Evolutionary conservation across 2,888 invertebrate species (phyloP), one percentile per base, ranked within the genome.

Genomic region (Plebejus argus): DNA sequence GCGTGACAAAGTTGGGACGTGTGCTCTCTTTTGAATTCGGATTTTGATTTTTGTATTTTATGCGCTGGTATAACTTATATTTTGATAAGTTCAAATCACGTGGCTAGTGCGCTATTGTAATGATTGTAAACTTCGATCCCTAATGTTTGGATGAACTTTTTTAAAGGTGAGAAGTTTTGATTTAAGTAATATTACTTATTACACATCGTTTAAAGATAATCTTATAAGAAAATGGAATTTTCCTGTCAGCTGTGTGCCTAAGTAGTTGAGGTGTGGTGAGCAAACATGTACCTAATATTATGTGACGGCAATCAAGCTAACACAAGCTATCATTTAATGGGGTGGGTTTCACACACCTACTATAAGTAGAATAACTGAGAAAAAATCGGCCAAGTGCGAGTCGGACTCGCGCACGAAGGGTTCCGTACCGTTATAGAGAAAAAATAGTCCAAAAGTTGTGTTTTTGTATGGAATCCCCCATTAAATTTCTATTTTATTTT

Each of bases 1-100:
- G 89, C 92, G 91, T 87, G 90, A 85, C 87, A 81, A 78, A 81
- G 81, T 84, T 86, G 83, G 82, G 86, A 87, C 88, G 87, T 85
- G 85, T 86, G 61, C 66, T 66, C 66, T 15, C 28, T 33, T 28
- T 66, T 61, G 61, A 23, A 20, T 23, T 20, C 8, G 61, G 20
- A 23, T 23, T 61, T 66, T 28, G 28, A 66, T 12, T 23, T 12
- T 66, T 12, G 1, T 66, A 66, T 28, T 66, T 66, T 33, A 4
- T 66, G 28, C 12, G 12, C 12, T 23, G 3, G 12, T 66, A n/a
- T n/a, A 61, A 10, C 61, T 23, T 61, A 20, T 23, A 61, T 23
- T 12, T 66, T 61, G 12, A 61, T 23, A 61, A 61, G 61, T 61
- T 23, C 20, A 61, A 61, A 23, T 23, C 20, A 61, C 18, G 66